phyloP scores from a whole-genome alignment of 1,140 invertebrate species.

The Mesaphorura yosii region DNA sequence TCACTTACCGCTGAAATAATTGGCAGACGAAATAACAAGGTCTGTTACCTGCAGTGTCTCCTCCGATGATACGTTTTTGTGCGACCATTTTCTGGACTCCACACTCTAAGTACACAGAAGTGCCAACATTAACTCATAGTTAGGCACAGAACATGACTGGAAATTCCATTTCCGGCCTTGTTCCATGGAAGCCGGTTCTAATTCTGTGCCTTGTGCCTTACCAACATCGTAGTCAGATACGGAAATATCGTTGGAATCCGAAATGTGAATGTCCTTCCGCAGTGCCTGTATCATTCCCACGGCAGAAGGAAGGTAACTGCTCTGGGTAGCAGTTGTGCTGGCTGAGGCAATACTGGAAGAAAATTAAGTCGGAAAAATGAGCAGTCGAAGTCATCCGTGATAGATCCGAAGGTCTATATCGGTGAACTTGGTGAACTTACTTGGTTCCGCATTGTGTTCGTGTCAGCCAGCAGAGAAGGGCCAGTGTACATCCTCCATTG shows the following conservation, averaged over 20 bases:
- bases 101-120: no score
- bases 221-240: constrained; percentile 31
- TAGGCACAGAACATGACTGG: no score
- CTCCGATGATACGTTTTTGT: constrained; percentile 65
- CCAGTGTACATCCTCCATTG: constrained; percentile 29
- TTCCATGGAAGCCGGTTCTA: no score
- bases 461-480: constrained; percentile 32
- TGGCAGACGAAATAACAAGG: no score
- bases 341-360: background rate
- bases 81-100: constrained; percentile 48
- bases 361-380: background rate
- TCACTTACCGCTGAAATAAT: constrained; percentile 18
- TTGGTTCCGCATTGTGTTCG: constrained; percentile 23
- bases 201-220: no score
- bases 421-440: constrained; percentile 38
- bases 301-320: constrained; percentile 2
- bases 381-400: background rate
- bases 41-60: constrained; percentile 52
- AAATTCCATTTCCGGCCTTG: no score
- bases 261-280: constrained; percentile 23
- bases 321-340: background rate
- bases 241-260: constrained; percentile 27
- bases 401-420: background rate
- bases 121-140: no score
- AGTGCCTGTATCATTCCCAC: constrained; percentile 18